Base-by-base conservation (phyloP, 2,888 invertebrate species). In the Sipha maydis region DNA sequence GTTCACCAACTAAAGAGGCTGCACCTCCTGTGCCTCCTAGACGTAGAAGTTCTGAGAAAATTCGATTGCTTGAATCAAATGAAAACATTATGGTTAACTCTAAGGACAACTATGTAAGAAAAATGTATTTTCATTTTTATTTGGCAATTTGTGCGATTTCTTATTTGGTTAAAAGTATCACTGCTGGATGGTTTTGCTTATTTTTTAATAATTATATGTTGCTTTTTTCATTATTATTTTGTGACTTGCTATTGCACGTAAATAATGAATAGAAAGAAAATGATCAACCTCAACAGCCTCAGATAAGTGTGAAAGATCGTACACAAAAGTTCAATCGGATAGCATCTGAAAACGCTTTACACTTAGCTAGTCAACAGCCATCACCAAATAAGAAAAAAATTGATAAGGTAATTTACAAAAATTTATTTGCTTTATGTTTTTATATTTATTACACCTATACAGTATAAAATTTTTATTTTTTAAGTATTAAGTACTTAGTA, bases 311-410 rank as follows among this genome's bases (percentile, higher is more conserved):
- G 19, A 97, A 96, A 91, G 98, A 98, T 92, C 94, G 97, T 89
- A 97, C 97, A 91, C 96, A 96, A 93, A 97, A 97, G 93, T 97
- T 98, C 92, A 98, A 98, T 92, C 94, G 96, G 90, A 95, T 98
- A 94, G 97, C 97, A 85, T 97, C 96, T 0, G 96, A 97, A 91
- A 93, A 93, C 88, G 94, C 94, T 91, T 91, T 93, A 79, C 91
- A 91, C 89, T 90, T 90, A 91, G 91, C 90, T 91, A 84, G 90
- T 91, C 91, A 91, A 83, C 82, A 67, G 71, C 93, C 92, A 89
- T 92, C 92, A 90, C 92, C 91, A 90, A 93, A 89, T 89, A 89
- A 86, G 86, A 89, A 90, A 85, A 89, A 89, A 79, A 89, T 90
- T 73, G 90, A 90, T 28, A 90, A 90, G 90, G 90, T 90, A 90